Base-by-base conservation (phyloP, 1,140 invertebrate species). In the Scaptomyza graminum region DNA sequence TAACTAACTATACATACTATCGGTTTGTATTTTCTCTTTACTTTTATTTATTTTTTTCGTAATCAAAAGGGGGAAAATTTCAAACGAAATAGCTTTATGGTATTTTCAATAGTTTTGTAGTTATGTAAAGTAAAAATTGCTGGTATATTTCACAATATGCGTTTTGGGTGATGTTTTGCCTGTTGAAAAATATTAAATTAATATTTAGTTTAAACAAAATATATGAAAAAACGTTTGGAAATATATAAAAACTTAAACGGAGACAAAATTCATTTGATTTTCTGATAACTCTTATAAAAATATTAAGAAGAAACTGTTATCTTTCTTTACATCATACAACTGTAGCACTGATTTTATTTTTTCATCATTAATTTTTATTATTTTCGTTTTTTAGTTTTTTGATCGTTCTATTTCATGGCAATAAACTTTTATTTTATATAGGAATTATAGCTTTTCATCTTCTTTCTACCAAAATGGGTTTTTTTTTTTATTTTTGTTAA, bases 1-100 rank as follows among this genome's bases (percentile, higher is more conserved):
- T 62, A 50, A 56, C 67, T 57, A 44, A 52, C 65, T 31, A 46
- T 15, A 37, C 12, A 55, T 41, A 13, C 18, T 37, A 56, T 65
- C 13, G 13, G 15, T 47, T 49, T 56, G 25, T 25, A 18, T 49
- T 49, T 34, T 28, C 28, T 28, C 47, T 22, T 47, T 15, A 39
- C 28, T 8, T 57, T 61, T 12, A 25, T 55, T 59, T 67, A 9
- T 22, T 25, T 15, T 7, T 3, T 1, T 8, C 9, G 50, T 16
- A 34, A 8, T 52, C 50, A n/a, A 51, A 37, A 37, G 34, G 9
- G 9, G 9, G 11, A 37, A 12, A 5, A n/a, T 41, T 41, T 12
- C 37, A 41, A 4, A 5, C 37, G 37, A n/a, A 41, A 41, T 41
- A 5, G 4, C 11, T 41, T 41, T n/a, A n/a, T 8, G 1, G 37